Conservation (phyloP, 2,797 vertebrate genomes). For the Diplodus puntazzo region DNA sequence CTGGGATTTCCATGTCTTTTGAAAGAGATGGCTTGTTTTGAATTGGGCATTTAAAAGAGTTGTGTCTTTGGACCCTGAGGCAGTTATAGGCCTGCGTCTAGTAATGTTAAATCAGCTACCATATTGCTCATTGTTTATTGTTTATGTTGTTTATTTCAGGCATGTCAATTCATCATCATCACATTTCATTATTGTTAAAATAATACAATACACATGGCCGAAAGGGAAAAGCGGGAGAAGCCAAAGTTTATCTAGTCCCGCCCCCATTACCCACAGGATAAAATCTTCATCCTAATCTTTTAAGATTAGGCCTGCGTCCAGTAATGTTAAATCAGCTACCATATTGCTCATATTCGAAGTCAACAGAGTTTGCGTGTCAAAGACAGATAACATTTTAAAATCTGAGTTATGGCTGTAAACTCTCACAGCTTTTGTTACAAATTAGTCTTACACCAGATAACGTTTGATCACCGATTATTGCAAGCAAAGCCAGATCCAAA, state of each 20-base stretch:
- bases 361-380: background rate
- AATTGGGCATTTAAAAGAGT: background rate
- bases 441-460: no score
- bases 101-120: background rate
- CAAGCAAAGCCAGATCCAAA: no score
- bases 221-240: no score
- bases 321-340: background rate
- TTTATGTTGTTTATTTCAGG: no score
- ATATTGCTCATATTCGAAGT: background rate
- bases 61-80: conserved; percentile 9
- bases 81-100: background rate
- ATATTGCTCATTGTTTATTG: no score
- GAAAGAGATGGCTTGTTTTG: conserved; percentile 16
- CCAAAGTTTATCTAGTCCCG: no score
- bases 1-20: conserved; percentile 27
- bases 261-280: no score
- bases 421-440: background rate
- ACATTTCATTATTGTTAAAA: no score
- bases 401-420: background rate
- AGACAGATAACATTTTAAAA: background rate
- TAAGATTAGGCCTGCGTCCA: background rate
- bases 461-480: no score
- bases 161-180: no score
- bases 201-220: no score
- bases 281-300: no score